These are phyloP conservation scores for Conus canariensis DNA, from an alignment of 2,888 invertebrate genomes.

Conservation along the genomic window DNA sequence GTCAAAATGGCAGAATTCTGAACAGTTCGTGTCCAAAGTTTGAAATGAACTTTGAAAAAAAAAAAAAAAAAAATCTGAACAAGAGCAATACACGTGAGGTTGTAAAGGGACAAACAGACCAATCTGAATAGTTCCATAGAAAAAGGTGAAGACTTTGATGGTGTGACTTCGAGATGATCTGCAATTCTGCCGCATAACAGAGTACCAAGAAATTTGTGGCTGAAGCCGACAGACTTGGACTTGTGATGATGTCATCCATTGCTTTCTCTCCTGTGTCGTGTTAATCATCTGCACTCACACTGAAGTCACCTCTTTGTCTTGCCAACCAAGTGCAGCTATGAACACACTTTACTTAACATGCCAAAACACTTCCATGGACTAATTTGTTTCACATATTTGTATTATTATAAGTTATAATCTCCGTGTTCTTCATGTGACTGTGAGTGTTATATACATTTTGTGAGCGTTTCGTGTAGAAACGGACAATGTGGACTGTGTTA, in stretches of 20 bases:
- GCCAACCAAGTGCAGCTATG: slow-evolving; percentile 23
- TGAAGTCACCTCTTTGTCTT: neutral
- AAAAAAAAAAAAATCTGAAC: too few relatives aligned
- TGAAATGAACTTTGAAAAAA: too few relatives aligned
- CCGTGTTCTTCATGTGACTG: neutral
- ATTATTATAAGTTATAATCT: neutral
- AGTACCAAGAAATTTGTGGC: neutral
- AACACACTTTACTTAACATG: neutral
- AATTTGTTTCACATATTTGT: neutral
- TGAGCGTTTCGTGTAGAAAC: neutral
- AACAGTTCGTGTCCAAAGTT: too few relatives aligned
- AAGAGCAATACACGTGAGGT: too few relatives aligned
- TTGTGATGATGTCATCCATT: neutral
- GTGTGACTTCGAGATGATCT: neutral
- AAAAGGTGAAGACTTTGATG: neutral
- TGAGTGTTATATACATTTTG: neutral
- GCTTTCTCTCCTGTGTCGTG: neutral
- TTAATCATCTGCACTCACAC: neutral
- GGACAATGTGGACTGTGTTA: neutral
- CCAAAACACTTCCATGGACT: neutral
- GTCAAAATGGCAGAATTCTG: too few relatives aligned
- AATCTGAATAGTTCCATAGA: too few relatives aligned
- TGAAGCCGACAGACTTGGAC: neutral
- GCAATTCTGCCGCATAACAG: neutral
- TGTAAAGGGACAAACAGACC: too few relatives aligned